A percentile compares a stretch with the other conserved stretches of the same genome.
phyloP scores from a whole-genome alignment of 2,888 invertebrate species.

The Cephalotes varians region DNA sequence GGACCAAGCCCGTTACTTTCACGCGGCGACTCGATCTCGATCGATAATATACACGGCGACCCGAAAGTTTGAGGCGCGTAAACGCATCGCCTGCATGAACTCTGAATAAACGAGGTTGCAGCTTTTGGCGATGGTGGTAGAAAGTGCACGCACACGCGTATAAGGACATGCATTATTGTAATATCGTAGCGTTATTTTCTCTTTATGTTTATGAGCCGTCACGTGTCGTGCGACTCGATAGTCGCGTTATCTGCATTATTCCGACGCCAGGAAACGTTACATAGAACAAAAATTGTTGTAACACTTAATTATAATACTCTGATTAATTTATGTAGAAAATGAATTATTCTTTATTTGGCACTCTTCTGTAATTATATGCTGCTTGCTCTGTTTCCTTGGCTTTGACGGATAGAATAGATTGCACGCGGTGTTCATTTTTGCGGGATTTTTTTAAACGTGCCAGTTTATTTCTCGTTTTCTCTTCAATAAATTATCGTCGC shows the following conservation, averaged over 20 bases:
- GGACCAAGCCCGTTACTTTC: conserved; percentile 77
- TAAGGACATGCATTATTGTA: conserved; percentile 29
- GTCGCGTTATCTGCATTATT: neutral
- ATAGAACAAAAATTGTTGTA: neutral
- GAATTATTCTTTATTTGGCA: neutral
- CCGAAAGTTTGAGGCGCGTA: conserved; percentile 52
- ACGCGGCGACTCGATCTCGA: conserved; percentile 65
- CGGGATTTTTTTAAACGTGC: neutral
- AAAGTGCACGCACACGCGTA: conserved; percentile 4
- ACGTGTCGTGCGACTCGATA: conserved; percentile 3
- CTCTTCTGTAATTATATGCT: conserved; percentile 9
- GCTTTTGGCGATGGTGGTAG: conserved; percentile 26
- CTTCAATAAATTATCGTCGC: neutral
- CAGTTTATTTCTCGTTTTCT: no score
- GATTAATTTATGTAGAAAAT: conserved; percentile 38
- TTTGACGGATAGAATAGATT: neutral
- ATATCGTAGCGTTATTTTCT: conserved; percentile 41
- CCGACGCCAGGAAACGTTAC: neutral
- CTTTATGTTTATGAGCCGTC: conserved; percentile 43
- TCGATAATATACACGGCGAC: conserved; percentile 54
- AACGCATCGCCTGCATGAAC: conserved; percentile 5
- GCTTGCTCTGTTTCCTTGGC: conserved; percentile 12
- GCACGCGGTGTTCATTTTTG: neutral
- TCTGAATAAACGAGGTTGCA: conserved; percentile 17
- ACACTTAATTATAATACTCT: neutral